Conservation (phyloP, 2,797 vertebrate species). For the Aldrovandia affinis region DNA sequence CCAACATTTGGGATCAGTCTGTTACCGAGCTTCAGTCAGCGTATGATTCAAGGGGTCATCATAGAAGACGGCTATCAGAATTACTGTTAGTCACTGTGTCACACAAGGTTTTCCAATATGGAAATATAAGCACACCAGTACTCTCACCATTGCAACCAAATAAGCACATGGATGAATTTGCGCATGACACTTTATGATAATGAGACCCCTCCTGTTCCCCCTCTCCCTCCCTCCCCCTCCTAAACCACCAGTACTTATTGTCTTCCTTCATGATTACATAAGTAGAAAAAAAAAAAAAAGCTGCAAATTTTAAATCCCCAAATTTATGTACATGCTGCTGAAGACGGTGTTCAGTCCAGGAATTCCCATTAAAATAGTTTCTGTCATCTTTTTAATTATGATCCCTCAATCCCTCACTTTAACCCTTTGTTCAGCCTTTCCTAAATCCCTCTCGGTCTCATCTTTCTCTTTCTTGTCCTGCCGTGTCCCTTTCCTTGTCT, state of each 20-base stretch:
- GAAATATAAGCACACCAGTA: neutral
- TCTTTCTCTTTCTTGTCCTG: neutral
- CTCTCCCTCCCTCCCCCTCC: slow-evolving; percentile 1
- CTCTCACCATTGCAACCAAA: slow-evolving; percentile 23
- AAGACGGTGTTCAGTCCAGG: slow-evolving; percentile 57
- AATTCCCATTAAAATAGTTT: slow-evolving; percentile 68
- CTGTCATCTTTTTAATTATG: slow-evolving; percentile 60
- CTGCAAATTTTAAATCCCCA: slow-evolving; percentile 69
- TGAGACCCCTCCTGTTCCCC: slow-evolving; percentile 34
- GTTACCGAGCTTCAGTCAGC: neutral
- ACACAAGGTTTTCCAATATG: neutral
- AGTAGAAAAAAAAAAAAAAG: slow-evolving; percentile 22
- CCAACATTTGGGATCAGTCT: neutral
- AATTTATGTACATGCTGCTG: slow-evolving; percentile 69
- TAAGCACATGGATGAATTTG: neutral
- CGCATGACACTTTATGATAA: neutral
- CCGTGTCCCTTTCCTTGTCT: neutral
- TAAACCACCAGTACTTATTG: slow-evolving; percentile 41
- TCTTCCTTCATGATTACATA: slow-evolving; percentile 57
- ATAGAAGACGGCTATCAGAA: neutral
- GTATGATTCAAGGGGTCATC: neutral
- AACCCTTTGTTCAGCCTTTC: slow-evolving; percentile 42
- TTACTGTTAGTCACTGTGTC: neutral
- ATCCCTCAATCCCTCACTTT: slow-evolving; percentile 42
- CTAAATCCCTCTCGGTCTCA: neutral